Base-by-base conservation (phyloP, 1,140 invertebrate species). In the Lordiphosa mommai region DNA sequence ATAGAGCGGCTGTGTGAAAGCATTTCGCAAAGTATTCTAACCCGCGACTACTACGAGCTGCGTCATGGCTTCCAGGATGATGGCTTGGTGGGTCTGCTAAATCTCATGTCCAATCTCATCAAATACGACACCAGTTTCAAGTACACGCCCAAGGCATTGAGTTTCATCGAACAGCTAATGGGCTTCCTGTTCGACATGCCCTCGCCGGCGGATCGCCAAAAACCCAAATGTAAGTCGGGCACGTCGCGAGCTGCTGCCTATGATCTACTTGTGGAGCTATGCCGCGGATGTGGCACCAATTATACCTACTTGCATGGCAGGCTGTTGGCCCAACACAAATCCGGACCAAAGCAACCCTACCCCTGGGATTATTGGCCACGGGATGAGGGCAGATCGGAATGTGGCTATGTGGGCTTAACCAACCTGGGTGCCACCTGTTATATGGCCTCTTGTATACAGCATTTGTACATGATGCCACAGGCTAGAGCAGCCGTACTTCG, bases 281-380 rank as follows among this genome's bases (percentile, higher is more conserved):
- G 95, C 0, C 95, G 95, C 80, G 94, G 93, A 13, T 93, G 93
- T 37, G 93, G 95, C 0, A 93, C 94, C n/a, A 98, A 98, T 90
- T 98, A 97, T 80, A 92, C 92, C 64, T 91, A 95, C 47, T 90
- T 98, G 1, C 95, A 97, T 66, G 92, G 93, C 16, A 95, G 95
- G 59, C 90, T 98, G 10, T 88, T 98, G 68, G 91, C 92, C 2
- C 97, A 98, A 84, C 96, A 98, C 88, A 94, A 94, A 69, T 95
- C 96, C 49, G 93, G 95, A 34, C 93, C 94, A 0, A 93, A 95
- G 80, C 93, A 94, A 2, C 93, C 95, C 0, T 97, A 98, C 90
- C 95, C 96, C 0, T 98, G 97, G 97, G 97, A 98, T 88, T 97
- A 98, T 89, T 98, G 97, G 97, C 97, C 97, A 1, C 95, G 97